These are phyloP conservation scores for Rallus crepitans DNA, from an alignment of 2,797 vertebrate species.

Conservation along the genomic window DNA sequence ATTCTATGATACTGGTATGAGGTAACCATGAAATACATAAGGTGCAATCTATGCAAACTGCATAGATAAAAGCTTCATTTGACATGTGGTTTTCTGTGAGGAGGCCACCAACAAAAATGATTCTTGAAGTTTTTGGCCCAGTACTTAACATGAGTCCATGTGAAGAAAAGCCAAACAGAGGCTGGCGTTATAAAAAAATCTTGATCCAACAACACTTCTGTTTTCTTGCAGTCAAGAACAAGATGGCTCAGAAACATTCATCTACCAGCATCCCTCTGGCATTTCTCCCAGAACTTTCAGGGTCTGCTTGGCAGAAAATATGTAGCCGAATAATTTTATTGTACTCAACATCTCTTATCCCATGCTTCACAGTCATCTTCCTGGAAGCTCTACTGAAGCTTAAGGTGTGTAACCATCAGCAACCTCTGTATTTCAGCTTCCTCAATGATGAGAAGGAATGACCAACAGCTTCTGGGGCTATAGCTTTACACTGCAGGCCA, in stretches of 20 bases:
- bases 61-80: neutral
- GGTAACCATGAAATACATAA: neutral
- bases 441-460: neutral
- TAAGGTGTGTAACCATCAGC: neutral
- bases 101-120: neutral
- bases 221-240: conserved; percentile 34
- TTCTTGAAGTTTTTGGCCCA: neutral
- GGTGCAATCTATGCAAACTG: neutral
- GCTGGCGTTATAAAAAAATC: neutral
- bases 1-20: neutral
- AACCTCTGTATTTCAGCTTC: neutral
- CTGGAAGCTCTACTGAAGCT: neutral
- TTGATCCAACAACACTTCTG: neutral
- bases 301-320: conserved; percentile 38
- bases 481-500: neutral
- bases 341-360: neutral
- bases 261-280: conserved; percentile 27
- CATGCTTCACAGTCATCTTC: neutral
- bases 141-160: neutral
- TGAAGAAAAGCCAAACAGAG: neutral
- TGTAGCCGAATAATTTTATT: conserved; percentile 26
- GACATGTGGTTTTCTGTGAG: neutral
- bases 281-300: conserved; percentile 58
- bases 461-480: neutral
- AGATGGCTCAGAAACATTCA: conserved; percentile 5